phyloP scores from a whole-genome alignment of 2,888 invertebrate genomes.

The Endomychus coccineus region DNA sequence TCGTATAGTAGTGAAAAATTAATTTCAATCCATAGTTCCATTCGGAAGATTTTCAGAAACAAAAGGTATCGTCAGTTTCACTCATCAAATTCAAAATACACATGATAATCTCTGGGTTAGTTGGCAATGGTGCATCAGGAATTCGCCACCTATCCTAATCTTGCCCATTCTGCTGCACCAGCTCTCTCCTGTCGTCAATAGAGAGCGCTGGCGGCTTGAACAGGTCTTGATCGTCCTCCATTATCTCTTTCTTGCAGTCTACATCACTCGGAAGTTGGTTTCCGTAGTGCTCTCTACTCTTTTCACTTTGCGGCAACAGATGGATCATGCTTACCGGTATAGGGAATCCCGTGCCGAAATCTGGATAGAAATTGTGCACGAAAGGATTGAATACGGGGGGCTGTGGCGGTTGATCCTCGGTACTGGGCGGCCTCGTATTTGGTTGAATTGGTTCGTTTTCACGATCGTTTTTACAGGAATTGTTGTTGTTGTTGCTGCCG shows the following conservation, averaged over 20 bases:
- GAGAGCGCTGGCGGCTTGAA: slow-evolving; percentile 51
- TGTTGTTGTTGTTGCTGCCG: slow-evolving; percentile 43
- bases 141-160: slow-evolving; percentile 51
- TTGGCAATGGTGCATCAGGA: too few relatives aligned
- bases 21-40: too few relatives aligned
- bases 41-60: too few relatives aligned
- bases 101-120: too few relatives aligned
- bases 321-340: slow-evolving; percentile 81
- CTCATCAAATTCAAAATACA: too few relatives aligned
- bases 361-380: slow-evolving; percentile 75
- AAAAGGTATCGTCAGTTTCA: too few relatives aligned
- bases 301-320: slow-evolving; percentile 71
- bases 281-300: slow-evolving; percentile 53
- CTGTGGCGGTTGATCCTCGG: slow-evolving; percentile 44
- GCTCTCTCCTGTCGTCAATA: slow-evolving; percentile 55
- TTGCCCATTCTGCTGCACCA: slow-evolving; percentile 72
- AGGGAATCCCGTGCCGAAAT: slow-evolving; percentile 71
- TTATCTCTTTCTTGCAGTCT: slow-evolving; percentile 31
- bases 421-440: slow-evolving; percentile 54
- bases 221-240: slow-evolving; percentile 39
- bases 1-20: too few relatives aligned
- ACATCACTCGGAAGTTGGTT: slow-evolving; percentile 46
- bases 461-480: slow-evolving; percentile 49
- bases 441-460: slow-evolving; percentile 36
- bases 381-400: slow-evolving; percentile 67